Percentiles rank a stretch among this genome's conserved stretches.
Conservation (phyloP, 2,797 vertebrate genomes). For the Hoplostethus atlanticus region DNA sequence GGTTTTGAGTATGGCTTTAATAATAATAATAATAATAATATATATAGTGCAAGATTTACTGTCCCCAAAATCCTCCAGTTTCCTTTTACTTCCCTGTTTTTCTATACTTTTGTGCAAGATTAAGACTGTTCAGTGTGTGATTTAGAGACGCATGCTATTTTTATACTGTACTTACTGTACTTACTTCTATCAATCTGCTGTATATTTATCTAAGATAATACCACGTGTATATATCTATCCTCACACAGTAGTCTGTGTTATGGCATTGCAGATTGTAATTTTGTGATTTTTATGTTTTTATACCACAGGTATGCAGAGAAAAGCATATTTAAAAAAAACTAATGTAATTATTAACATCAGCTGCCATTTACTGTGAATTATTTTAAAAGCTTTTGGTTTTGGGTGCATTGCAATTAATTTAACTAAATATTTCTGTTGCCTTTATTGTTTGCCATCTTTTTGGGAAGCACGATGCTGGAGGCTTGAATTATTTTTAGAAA, state of each 20-base stretch:
- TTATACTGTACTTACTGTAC: conserved; percentile 64
- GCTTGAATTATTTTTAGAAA: conserved; percentile 41
- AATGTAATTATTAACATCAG: conserved; percentile 43
- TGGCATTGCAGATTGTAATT: conserved; percentile 52
- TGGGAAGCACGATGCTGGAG: conserved; percentile 23
- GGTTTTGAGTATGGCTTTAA: conserved; percentile 13
- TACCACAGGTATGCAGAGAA: conserved; percentile 66
- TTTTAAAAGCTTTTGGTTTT: conserved; percentile 51
- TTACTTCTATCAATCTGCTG: conserved; percentile 44
- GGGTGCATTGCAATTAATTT: conserved; percentile 38
- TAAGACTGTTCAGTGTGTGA: conserved; percentile 55
- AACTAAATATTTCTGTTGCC: conserved; percentile 31
- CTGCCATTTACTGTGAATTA: conserved; percentile 37
- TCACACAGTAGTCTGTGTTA: conserved; percentile 45
- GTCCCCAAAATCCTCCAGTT: not conserved
- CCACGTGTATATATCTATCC: conserved; percentile 58
- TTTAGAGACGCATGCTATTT: conserved; percentile 79
- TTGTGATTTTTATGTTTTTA: conserved; percentile 78
- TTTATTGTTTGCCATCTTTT: conserved; percentile 30
- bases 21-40: not conserved
- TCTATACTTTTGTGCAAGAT: conserved; percentile 49
- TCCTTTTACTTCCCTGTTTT: conserved; percentile 32
- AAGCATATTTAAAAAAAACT: conserved; percentile 53
- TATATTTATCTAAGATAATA: conserved; percentile 56
- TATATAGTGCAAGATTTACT: conserved; percentile 24